phyloP scores from a whole-genome alignment of 2,113 vertebrate genomes.

The Symphodus melops region DNA sequence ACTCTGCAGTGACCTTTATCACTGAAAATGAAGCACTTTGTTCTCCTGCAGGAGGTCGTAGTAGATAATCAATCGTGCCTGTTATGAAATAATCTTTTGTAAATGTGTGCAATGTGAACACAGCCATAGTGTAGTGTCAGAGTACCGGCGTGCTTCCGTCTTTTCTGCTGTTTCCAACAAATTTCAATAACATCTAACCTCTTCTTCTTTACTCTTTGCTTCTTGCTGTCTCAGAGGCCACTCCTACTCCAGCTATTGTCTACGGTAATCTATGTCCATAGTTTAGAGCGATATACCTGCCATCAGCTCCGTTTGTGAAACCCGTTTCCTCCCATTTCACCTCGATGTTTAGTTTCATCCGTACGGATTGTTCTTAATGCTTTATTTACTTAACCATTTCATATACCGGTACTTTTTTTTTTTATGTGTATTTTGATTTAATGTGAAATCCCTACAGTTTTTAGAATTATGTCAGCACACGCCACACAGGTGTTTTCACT shows the following conservation, averaged over 20 bases:
- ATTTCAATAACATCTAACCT: conserved; percentile 64
- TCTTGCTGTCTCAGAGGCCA: conserved; percentile 92
- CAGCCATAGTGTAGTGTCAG: neutral
- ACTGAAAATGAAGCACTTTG: too few species aligned
- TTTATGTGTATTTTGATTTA: too few species aligned
- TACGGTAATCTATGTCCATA: conserved; percentile 91
- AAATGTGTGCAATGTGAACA: too few species aligned
- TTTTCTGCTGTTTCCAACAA: conserved; percentile 35
- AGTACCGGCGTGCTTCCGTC: conserved; percentile 13
- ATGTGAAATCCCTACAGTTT: neutral
- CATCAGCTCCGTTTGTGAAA: conserved; percentile 9
- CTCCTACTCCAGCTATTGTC: conserved; percentile 93
- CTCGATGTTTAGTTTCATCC: conserved; percentile 7
- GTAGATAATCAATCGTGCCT: too few species aligned
- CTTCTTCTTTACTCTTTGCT: conserved; percentile 83
- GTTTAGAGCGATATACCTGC: conserved; percentile 41
- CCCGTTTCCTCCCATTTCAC: neutral
- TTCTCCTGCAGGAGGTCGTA: too few species aligned
- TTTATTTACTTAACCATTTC: neutral
- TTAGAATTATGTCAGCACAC: neutral
- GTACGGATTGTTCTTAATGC: neutral
- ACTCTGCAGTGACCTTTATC: too few species aligned
- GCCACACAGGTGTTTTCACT: conserved; percentile 10
- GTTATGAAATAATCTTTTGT: too few species aligned
- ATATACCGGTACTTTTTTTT: too few species aligned